phyloP scores from a whole-genome alignment of 2,113 vertebrate genomes.

The Ia io region DNA sequence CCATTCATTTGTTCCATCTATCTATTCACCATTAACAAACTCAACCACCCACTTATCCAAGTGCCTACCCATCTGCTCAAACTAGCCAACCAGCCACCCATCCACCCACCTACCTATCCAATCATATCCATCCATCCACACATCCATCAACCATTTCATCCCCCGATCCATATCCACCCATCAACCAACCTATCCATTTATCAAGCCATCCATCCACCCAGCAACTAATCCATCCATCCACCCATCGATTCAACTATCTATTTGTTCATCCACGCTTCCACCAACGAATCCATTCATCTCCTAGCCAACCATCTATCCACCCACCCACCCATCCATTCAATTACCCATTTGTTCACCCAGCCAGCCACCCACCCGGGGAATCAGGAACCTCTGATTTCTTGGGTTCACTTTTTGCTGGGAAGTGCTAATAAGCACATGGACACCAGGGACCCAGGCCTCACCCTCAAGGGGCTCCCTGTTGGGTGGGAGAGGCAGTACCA shows the following conservation, averaged over 20 bases:
- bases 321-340: background rate
- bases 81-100: background rate
- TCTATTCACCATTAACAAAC: too few relatives aligned
- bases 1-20: background rate
- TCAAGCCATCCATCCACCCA: too few relatives aligned
- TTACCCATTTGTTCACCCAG: background rate
- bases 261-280: background rate
- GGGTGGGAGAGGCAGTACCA: background rate
- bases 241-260: background rate
- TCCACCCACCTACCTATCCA: background rate
- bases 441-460: background rate
- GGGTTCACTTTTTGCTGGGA: background rate
- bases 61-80: background rate
- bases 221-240: background rate
- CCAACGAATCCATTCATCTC: background rate
- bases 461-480: background rate
- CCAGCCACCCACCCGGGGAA: background rate
- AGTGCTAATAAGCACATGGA: background rate
- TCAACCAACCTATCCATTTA: too few relatives aligned
- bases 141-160: too few relatives aligned
- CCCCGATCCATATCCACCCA: too few relatives aligned
- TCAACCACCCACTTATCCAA: background rate
- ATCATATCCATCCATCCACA: rapidly evolving
- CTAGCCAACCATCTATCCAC: background rate
- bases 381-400: background rate